Evolutionary conservation across 2,113 vertebrate species (phyloP).

Genomic region (Brienomyrus longianalis): DNA sequence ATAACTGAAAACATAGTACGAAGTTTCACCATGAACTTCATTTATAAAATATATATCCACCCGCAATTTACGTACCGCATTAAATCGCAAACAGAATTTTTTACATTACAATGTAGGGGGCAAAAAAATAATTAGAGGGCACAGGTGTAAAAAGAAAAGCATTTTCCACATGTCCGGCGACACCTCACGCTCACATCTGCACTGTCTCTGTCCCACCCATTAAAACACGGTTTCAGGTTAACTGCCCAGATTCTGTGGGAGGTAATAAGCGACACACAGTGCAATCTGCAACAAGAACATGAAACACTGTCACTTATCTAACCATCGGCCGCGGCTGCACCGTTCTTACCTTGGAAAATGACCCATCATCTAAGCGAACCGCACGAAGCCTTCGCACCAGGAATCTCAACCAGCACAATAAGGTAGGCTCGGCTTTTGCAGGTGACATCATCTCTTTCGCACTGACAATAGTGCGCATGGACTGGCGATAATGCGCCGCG

Average conservation of each 20-base stretch:
- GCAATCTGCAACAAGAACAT: constrained; percentile 2
- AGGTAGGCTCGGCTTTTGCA: constrained; percentile 47
- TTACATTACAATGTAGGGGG: background rate
- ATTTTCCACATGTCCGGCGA: background rate
- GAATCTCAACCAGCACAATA: constrained; percentile 55
- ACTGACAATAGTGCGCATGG: constrained; percentile 50
- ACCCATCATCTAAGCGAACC: constrained; percentile 48
- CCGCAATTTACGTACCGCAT: background rate
- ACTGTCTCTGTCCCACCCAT: constrained; percentile 39
- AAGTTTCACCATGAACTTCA: background rate
- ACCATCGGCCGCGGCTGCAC: constrained; percentile 29
- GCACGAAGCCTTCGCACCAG: constrained; percentile 47
- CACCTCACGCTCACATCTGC: constrained; percentile 17
- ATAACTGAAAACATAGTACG: background rate
- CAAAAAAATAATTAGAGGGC: background rate
- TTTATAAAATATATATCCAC: background rate
- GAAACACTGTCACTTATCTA: constrained; percentile 28
- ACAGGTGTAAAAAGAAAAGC: background rate
- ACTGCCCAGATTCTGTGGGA: background rate
- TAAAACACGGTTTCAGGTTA: constrained; percentile 42
- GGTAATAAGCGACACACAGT: background rate
- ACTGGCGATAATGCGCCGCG: constrained; percentile 5
- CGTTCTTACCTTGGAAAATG: constrained; percentile 55
- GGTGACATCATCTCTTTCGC: constrained; percentile 65
- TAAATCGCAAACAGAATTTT: background rate